phyloP scores from a whole-genome alignment of 2,888 invertebrate genomes.

The Melanotus villosus region DNA sequence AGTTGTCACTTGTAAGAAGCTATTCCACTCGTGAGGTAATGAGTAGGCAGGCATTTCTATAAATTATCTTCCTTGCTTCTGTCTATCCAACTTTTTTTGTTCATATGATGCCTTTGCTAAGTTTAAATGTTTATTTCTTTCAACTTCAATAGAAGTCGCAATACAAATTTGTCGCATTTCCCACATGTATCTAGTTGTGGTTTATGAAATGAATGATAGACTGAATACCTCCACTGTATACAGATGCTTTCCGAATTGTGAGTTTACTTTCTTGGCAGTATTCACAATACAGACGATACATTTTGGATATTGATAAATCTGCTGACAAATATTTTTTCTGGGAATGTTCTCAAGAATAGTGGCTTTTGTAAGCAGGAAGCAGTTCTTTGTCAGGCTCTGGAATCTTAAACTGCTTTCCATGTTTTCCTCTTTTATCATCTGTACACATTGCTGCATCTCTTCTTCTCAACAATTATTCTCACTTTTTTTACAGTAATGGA shows the following conservation, averaged over 20 bases:
- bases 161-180: slow-evolving; percentile 27
- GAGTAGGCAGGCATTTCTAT: slow-evolving; percentile 26
- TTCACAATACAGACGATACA: slow-evolving; percentile 3
- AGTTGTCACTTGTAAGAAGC: slow-evolving; percentile 27
- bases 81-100: neutral
- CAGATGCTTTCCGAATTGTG: slow-evolving; percentile 6
- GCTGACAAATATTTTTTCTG: slow-evolving; percentile 7
- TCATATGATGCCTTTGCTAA: too few species aligned
- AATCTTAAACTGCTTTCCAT: slow-evolving; percentile 12
- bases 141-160: slow-evolving; percentile 17
- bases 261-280: slow-evolving; percentile 1
- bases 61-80: neutral
- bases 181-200: slow-evolving; percentile 23
- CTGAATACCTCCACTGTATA: slow-evolving; percentile 23
- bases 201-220: slow-evolving; percentile 17
- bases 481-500: neutral
- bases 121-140: neutral
- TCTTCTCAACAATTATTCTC: slow-evolving; percentile 12
- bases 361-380: slow-evolving; percentile 28
- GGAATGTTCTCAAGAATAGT: slow-evolving; percentile 4
- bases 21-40: neutral
- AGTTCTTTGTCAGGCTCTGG: slow-evolving; percentile 2
- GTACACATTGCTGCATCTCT: slow-evolving; percentile 8
- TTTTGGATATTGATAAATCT: slow-evolving; percentile 11
- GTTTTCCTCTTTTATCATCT: slow-evolving; percentile 22